Base-by-base conservation (phyloP, 2,113 vertebrate genomes). In the Lipophrys pholis region DNA sequence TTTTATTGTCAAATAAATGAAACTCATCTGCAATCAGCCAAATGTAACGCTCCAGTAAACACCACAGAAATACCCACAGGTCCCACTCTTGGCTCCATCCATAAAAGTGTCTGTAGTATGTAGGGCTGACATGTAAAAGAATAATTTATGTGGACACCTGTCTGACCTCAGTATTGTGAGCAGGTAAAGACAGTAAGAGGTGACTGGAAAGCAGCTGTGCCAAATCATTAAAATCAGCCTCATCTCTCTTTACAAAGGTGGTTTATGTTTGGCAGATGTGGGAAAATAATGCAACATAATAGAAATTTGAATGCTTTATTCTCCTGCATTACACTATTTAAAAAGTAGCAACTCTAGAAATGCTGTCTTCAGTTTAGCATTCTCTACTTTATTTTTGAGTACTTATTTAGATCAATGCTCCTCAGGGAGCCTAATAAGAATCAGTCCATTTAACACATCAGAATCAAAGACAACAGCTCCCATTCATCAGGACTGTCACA, bases 401-500 rank as follows among this genome's bases (percentile, higher is more conserved):
- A 3, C 6, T 12, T 14, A 17, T 56, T n/a, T 5, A 51, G 36
- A 7, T 64, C 42, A 0, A 0, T 38, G 17, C 9, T 36, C 21
- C 3, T 17, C 11, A 53, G n/a, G 53, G 39, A 6, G 14, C 61
- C 6, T 30, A 53, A 42, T 35, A 11, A 38, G 67, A 7, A 57
- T 55, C 43, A 6, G 39, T 12, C 35, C 50, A 5, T 66, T 82
- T 61, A 57, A 38, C 40, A 45, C 57, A n/a, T 40, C 43, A 16
- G n/a, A 65, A 51, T 40, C 42, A 21, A 58, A 52, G 16, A 46
- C 36, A 21, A 68, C 36, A 41, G 43, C 16, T 46, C 9, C 46
- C 64, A 63, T 86, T 84, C 30, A 70, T 56, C 16, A 12, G n/a
- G 10, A 38, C 41, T 74, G 65, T 64, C 43, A 35, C 41, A 73